Evolutionary conservation across 1,140 invertebrate species (phyloP), one percentile per base, ranked within the genome.

Genomic region (Sycophila sp.): DNA sequence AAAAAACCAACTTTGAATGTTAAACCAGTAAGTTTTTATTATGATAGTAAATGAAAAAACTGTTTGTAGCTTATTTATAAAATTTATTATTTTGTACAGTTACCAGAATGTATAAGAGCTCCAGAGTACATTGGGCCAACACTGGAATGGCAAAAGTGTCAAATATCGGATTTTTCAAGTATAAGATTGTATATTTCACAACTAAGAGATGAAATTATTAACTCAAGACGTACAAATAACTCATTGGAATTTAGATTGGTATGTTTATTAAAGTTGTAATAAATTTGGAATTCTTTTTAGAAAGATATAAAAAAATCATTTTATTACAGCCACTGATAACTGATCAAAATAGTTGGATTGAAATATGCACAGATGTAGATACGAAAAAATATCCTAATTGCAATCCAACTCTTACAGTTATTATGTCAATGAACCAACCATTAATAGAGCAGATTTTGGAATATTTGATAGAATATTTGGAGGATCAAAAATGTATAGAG

Each of bases 161-260:
- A 89, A 76, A 75, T 89, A 0, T 80, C 82, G 24, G 83, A 89
- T 69, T 90, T 90, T 81, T 87, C 87, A 1, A 60, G 83, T 30
- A 55, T 87, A 4, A 83, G 87, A 84, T 72, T 88, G 51, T 85
- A 88, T 5, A 53, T 86, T 8, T 73, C 76, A 1, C 73, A 78
- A 56, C 22, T 86, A 2, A 77, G 76, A 59, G 65, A 78, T 30
- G 75, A 78, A 71, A 75, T 80, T 69, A 58, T 73, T 55, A 78
- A 79, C 17, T 68, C 11, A 10, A 80, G 76, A 32, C 59, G 63
- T 60, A 78, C 72, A 55, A 78, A 63, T 51, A 73, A 49, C 49
- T 24, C 42, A 24, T 38, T 59, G 17, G 10, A 65, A 6, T 26
- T 74, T 24, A 47, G 77, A 36, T 53, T 85, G 71, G 84, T 85